Percentiles rank a stretch among this genome's conserved stretches.
phyloP scores from a whole-genome alignment of 2,797 vertebrate genomes.

The Cynodonichthys magdalenae region DNA sequence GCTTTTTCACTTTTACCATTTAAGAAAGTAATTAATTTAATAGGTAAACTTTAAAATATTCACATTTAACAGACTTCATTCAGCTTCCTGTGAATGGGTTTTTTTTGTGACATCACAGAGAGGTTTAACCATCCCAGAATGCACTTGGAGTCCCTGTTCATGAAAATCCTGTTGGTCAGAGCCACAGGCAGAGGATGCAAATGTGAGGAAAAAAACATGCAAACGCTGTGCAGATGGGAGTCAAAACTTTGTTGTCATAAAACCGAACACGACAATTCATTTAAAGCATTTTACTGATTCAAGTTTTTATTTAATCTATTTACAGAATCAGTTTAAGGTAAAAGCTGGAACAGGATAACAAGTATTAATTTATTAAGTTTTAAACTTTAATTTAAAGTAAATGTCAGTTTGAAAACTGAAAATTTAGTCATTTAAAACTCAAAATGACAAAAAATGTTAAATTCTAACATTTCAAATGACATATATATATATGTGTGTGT shows the following conservation, averaged over 20 bases:
- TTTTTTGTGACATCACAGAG: neutral
- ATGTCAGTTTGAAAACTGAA: too few relatives aligned
- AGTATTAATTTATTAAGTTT: neutral
- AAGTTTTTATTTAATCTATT: neutral
- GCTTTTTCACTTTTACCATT: too few relatives aligned
- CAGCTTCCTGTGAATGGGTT: too few relatives aligned
- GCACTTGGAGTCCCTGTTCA: slow-evolving; percentile 7
- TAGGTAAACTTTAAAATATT: too few relatives aligned
- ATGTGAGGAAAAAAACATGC: slow-evolving; percentile 57
- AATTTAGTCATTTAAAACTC: too few relatives aligned
- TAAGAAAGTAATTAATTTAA: too few relatives aligned
- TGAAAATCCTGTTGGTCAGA: slow-evolving; percentile 22
- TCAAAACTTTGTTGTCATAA: neutral
- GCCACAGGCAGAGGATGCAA: slow-evolving; percentile 52
- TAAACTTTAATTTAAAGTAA: neutral
- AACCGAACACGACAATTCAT: neutral
- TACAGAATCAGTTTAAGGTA: neutral
- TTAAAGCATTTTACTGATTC: neutral
- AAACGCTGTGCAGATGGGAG: slow-evolving; percentile 38
- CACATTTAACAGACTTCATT: slow-evolving; percentile 1
- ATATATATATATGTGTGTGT: too few relatives aligned
- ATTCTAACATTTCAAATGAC: too few relatives aligned
- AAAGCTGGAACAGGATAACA: neutral
- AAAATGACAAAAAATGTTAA: too few relatives aligned
- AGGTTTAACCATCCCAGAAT: slow-evolving; percentile 3